Evolutionary conservation across 2,888 invertebrate species (phyloP).

Genomic region (Euphydryas editha): DNA sequence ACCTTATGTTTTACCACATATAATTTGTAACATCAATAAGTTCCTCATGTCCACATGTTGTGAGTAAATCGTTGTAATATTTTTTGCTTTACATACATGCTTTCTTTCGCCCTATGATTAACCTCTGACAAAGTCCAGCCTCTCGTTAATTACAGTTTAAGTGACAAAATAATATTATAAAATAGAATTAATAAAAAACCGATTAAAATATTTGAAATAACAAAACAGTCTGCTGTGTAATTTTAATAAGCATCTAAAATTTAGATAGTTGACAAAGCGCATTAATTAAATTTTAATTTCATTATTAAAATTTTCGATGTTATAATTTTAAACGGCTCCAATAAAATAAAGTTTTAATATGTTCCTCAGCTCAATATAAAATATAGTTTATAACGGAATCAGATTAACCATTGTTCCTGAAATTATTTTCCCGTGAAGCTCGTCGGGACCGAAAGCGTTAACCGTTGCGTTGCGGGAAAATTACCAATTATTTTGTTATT

Average conservation of each 20-base stretch:
- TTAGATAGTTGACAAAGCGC: neutral
- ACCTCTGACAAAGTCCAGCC: too few relatives aligned
- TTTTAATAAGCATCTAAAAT: neutral
- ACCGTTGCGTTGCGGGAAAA: neutral
- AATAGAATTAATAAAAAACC: too few relatives aligned
- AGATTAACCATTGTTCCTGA: conserved; percentile 34
- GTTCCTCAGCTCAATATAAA: conserved; percentile 25
- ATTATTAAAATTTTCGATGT: neutral
- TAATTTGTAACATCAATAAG: too few relatives aligned
- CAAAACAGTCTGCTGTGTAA: neutral
- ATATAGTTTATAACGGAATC: conserved; percentile 35
- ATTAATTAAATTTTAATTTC: conserved; percentile 4
- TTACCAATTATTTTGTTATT: conserved; percentile 12
- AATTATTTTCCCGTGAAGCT: conserved; percentile 29
- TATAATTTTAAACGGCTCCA: conserved; percentile 1
- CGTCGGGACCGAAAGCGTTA: conserved; percentile 14
- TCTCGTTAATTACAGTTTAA: too few relatives aligned
- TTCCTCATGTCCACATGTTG: too few relatives aligned
- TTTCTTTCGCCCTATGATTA: too few relatives aligned
- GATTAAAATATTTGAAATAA: too few relatives aligned
- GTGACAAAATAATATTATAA: too few relatives aligned
- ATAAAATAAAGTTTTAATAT: conserved; percentile 15
- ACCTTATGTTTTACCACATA: too few relatives aligned
- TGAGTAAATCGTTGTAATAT: too few relatives aligned
- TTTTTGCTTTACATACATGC: too few relatives aligned